Conservation (phyloP, 2,113 vertebrate species). For the Pangasianodon hypophthalmus region DNA sequence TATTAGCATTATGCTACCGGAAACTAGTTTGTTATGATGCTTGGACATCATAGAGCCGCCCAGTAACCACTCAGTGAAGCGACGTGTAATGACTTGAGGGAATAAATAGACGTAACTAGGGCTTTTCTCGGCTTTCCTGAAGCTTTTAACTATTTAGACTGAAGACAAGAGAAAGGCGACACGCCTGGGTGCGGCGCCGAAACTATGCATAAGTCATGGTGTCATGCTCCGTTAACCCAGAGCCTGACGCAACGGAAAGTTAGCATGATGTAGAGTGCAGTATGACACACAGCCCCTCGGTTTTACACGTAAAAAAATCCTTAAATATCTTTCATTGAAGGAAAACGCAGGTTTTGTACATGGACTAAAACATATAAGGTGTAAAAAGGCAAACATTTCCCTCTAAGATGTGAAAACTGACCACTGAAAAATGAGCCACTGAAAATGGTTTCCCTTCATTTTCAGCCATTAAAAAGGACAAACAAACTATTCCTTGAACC, state of each 20-base stretch:
- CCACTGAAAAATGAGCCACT: no score
- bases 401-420: background rate
- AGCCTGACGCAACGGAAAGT: constrained; percentile 14
- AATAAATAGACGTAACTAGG: background rate
- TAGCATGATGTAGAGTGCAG: no score
- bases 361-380: background rate
- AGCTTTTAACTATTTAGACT: constrained; percentile 10
- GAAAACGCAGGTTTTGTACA: background rate
- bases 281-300: background rate
- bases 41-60: background rate
- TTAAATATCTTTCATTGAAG: background rate
- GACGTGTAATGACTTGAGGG: background rate
- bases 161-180: background rate
- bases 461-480: background rate
- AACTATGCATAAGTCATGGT: constrained; percentile 35
- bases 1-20: background rate
- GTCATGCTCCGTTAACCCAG: constrained; percentile 11
- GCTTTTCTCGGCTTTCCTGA: background rate
- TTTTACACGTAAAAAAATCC: background rate
- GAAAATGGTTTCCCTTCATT: background rate
- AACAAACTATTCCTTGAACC: background rate
- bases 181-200: background rate
- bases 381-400: background rate
- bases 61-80: background rate
- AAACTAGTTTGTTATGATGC: background rate